phyloP scores from a whole-genome alignment of 2,797 vertebrate genomes.

The Cossypha niveicapilla region DNA sequence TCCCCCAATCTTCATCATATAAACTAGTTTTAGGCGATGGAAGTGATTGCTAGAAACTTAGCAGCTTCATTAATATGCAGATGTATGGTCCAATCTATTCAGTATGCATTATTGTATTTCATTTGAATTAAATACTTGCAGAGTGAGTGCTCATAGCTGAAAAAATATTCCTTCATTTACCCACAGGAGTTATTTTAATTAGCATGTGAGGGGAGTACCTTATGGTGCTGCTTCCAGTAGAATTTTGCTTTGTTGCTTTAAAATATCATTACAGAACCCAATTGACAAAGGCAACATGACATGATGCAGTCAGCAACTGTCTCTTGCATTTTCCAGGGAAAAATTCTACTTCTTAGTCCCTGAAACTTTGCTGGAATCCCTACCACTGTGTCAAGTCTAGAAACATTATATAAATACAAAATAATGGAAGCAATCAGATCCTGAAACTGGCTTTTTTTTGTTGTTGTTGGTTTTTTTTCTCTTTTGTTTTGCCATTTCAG shows the following conservation, averaged over 20 bases:
- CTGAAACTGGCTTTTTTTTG: background rate
- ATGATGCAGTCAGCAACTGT: background rate
- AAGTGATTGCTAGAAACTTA: constrained; percentile 31
- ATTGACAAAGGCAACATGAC: constrained; percentile 21
- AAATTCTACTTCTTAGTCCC: background rate
- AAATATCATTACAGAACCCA: constrained; percentile 50
- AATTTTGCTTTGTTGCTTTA: constrained; percentile 58
- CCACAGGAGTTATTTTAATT: constrained; percentile 80
- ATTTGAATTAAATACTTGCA: constrained; percentile 58
- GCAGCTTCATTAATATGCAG: constrained; percentile 53
- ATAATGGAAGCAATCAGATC: background rate
- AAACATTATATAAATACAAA: background rate
- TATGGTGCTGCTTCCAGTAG: constrained; percentile 35
- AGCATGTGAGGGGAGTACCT: constrained; percentile 50
- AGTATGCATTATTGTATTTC: constrained; percentile 52
- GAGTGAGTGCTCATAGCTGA: constrained; percentile 64
- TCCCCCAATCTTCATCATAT: background rate
- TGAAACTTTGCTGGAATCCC: background rate
- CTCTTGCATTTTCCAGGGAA: background rate
- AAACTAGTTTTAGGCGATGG: background rate
- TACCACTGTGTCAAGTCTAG: background rate
- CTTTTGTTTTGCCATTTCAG: background rate
- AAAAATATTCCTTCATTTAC: constrained; percentile 52
- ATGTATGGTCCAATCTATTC: constrained; percentile 28
- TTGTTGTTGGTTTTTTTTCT: background rate